Conservation (phyloP, 2,888 invertebrate genomes). For the Acleris cristana region DNA sequence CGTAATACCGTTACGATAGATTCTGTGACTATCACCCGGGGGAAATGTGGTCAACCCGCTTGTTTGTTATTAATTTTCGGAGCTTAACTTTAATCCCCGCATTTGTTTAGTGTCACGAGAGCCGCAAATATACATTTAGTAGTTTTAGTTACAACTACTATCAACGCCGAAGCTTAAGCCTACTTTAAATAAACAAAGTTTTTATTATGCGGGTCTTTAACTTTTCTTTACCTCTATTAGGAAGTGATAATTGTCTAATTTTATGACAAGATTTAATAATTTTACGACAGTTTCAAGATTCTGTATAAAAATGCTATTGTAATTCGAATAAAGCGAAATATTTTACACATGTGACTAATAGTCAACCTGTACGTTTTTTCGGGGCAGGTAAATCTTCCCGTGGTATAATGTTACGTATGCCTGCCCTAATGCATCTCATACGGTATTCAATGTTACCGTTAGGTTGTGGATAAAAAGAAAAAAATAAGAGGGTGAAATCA, state of each 20-base stretch:
- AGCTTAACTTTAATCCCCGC: slow-evolving; percentile 32
- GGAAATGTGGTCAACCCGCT: slow-evolving; percentile 59
- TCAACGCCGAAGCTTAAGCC: neutral
- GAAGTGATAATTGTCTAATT: no score
- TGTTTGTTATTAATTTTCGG: slow-evolving; percentile 35
- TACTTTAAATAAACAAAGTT: neutral
- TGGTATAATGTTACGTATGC: slow-evolving; percentile 46
- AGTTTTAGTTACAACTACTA: slow-evolving; percentile 5
- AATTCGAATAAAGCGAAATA: neutral
- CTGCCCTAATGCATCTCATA: slow-evolving; percentile 44
- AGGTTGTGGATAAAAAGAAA: slow-evolving; percentile 68
- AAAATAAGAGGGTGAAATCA: slow-evolving; percentile 73
- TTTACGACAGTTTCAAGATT: no score
- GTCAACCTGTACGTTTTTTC: slow-evolving; percentile 41
- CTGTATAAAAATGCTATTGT: neutral
- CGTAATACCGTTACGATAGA: slow-evolving; percentile 74
- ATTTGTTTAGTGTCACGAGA: slow-evolving; percentile 24
- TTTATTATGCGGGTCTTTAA: neutral
- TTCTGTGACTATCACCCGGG: slow-evolving; percentile 57
- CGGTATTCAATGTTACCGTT: slow-evolving; percentile 68
- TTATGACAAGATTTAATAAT: no score
- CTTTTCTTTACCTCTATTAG: neutral
- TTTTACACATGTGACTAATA: slow-evolving; percentile 15
- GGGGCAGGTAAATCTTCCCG: slow-evolving; percentile 48
- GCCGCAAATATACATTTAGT: slow-evolving; percentile 8